Conservation (phyloP, 2,797 vertebrate genomes). For the Myripristis jacobus region DNA sequence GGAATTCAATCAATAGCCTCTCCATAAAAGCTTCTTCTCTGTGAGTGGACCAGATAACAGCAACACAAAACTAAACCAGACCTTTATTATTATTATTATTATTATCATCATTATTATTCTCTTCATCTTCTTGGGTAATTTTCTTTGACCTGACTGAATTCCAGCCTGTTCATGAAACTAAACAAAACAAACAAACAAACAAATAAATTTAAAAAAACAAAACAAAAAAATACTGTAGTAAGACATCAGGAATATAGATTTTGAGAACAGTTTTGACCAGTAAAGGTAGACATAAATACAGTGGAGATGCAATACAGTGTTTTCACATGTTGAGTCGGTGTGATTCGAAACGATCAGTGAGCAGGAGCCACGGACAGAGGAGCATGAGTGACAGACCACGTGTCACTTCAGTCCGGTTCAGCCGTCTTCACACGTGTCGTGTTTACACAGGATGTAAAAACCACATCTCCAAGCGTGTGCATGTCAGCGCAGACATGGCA, state of each 20-base stretch:
- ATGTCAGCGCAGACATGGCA: neutral
- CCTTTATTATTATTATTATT: too few species aligned
- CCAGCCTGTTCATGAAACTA: neutral
- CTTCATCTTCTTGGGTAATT: too few species aligned
- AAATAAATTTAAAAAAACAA: neutral
- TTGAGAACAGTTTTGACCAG: neutral
- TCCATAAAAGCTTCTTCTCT: neutral
- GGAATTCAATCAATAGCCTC: slow-evolving; percentile 35
- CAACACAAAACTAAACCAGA: neutral
- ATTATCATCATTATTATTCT: too few species aligned
- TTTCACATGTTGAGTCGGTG: slow-evolving; percentile 13
- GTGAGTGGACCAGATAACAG: neutral
- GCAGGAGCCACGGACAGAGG: too few species aligned
- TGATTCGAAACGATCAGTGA: neutral
- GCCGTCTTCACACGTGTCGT: neutral
- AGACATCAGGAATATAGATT: slow-evolving; percentile 15
- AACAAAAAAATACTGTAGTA: slow-evolving; percentile 2
- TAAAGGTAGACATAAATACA: slow-evolving; percentile 10
- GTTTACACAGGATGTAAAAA: too few species aligned
- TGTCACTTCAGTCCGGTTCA: neutral
- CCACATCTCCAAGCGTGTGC: neutral
- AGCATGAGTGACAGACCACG: neutral
- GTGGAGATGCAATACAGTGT: slow-evolving; percentile 20
- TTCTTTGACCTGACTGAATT: neutral
- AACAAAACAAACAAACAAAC: too few species aligned